Percentiles rank a stretch among this genome's conserved stretches.
These are phyloP conservation scores for Chrysogorgia sp. DNA, from an alignment of 92 coral and sea anemone species.

Conservation along the genomic window DNA sequence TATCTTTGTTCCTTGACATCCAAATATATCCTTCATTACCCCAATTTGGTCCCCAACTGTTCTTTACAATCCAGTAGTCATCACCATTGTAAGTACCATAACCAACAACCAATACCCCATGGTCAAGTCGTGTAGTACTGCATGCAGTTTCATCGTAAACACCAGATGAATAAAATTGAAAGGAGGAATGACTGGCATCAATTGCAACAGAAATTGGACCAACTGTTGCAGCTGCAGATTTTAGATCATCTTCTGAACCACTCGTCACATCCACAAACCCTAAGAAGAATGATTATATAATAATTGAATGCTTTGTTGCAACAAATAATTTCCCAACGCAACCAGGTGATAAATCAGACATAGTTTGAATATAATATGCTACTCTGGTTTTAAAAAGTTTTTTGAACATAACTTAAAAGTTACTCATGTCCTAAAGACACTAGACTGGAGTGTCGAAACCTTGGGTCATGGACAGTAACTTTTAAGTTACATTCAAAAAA, in stretches of 20 bases:
- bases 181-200: constrained; percentile 74
- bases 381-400: too few relatives aligned
- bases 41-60: constrained; percentile 87
- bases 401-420: too few relatives aligned
- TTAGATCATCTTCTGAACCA: constrained; percentile 58
- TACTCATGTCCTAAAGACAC: too few relatives aligned
- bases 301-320: not conserved
- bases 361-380: too few relatives aligned
- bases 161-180: constrained; percentile 71
- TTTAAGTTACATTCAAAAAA: too few relatives aligned
- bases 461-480: too few relatives aligned
- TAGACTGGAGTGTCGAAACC: too few relatives aligned
- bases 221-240: constrained; percentile 71
- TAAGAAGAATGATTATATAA: constrained; percentile 9
- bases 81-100: constrained; percentile 71
- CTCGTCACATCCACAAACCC: constrained; percentile 60
- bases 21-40: constrained; percentile 86
- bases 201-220: constrained; percentile 88
- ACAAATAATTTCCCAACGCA: too few relatives aligned
- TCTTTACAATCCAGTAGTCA: constrained; percentile 94
- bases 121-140: constrained; percentile 71
- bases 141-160: constrained; percentile 73
- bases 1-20: constrained; percentile 87
- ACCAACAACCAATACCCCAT: constrained; percentile 84
- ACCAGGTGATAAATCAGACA: too few relatives aligned